phyloP scores from a whole-genome alignment of 2,888 invertebrate genomes.

The Tortricodes alternella region DNA sequence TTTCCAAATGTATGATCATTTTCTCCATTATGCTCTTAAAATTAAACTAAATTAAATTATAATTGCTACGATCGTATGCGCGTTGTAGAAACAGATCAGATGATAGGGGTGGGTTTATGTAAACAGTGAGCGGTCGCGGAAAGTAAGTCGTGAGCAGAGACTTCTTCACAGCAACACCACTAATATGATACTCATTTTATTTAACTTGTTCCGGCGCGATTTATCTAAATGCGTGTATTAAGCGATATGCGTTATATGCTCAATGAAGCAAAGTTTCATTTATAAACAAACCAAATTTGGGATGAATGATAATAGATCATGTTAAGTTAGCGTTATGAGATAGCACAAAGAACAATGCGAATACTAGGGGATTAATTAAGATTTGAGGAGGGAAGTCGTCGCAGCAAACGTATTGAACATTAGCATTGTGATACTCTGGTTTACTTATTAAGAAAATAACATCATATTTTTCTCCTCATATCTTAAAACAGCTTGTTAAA shows the following conservation, averaged over 20 bases:
- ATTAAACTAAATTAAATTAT: slow-evolving; percentile 13
- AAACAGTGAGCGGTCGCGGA: slow-evolving; percentile 11
- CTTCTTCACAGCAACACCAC: slow-evolving; percentile 44
- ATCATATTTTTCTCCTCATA: slow-evolving; percentile 47
- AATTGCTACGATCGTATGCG: slow-evolving; percentile 15
- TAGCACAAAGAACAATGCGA: slow-evolving; percentile 43
- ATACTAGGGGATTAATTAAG: slow-evolving; percentile 43
- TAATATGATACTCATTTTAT: background rate
- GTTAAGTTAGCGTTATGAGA: slow-evolving; percentile 36
- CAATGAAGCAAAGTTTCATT: background rate
- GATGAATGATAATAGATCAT: background rate
- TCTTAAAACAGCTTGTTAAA: slow-evolving; percentile 59
- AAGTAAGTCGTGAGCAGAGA: slow-evolving; percentile 64
- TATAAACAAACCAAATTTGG: slow-evolving; percentile 2
- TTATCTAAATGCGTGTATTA: slow-evolving; percentile 36
- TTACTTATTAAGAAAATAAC: background rate
- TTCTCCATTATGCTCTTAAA: slow-evolving; percentile 11
- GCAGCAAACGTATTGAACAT: background rate
- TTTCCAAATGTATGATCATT: background rate
- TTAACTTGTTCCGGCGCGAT: too few relatives aligned
- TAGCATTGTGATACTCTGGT: background rate
- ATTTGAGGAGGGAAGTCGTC: slow-evolving; percentile 44
- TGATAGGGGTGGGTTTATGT: slow-evolving; percentile 77
- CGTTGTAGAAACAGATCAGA: slow-evolving; percentile 36
- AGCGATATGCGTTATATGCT: background rate